phyloP scores from a whole-genome alignment of 1,140 invertebrate genomes.

The Drosophila trapezifrons region DNA sequence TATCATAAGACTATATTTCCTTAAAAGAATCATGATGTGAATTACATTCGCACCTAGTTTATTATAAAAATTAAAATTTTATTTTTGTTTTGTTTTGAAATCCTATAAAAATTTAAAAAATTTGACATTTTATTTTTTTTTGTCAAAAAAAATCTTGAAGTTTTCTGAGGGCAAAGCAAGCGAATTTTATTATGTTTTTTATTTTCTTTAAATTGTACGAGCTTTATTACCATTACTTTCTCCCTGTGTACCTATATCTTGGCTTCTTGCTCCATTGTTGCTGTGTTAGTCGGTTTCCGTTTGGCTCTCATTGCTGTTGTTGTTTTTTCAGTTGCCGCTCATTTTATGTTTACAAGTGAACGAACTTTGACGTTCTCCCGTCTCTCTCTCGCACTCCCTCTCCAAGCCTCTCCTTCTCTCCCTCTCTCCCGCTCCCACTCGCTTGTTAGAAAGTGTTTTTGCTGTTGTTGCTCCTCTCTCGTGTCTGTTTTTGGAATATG shows the following conservation, averaged over 20 bases:
- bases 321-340: conserved; percentile 52
- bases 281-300: conserved; percentile 56
- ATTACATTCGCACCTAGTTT: too few relatives aligned
- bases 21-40: too few relatives aligned
- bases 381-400: conserved; percentile 10
- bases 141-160: too few relatives aligned
- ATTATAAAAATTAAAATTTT: too few relatives aligned
- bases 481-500: conserved; percentile 56
- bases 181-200: background rate
- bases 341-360: conserved; percentile 80
- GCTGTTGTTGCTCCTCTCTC: conserved; percentile 45
- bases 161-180: too few relatives aligned
- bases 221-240: background rate
- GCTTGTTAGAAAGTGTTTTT: conserved; percentile 69
- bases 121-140: too few relatives aligned
- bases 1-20: too few relatives aligned
- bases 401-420: background rate
- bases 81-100: too few relatives aligned
- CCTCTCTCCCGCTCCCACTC: conserved; percentile 8
- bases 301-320: conserved; percentile 27
- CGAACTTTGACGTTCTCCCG: conserved; percentile 70
- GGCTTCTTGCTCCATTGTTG: conserved; percentile 59
- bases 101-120: too few relatives aligned
- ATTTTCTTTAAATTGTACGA: background rate
- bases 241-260: conserved; percentile 3